phyloP scores from a whole-genome alignment of 2,113 vertebrate genomes.

The Amphiprion percula region DNA sequence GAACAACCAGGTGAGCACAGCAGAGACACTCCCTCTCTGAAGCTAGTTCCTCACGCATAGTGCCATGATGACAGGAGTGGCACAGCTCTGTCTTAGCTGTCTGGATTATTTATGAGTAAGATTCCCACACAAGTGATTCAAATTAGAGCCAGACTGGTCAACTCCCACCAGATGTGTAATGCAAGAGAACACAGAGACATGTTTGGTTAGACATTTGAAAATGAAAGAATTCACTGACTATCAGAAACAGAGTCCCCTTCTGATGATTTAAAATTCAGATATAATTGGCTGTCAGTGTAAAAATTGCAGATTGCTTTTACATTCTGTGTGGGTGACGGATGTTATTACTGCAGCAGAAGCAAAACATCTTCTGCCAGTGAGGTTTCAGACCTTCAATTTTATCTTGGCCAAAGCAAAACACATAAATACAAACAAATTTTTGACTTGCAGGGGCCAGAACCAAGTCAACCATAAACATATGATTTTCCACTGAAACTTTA shows the following conservation, averaged over 20 bases:
- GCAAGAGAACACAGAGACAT: constrained; percentile 28
- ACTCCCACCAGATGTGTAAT: constrained; percentile 49
- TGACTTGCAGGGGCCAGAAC: constrained; percentile 30
- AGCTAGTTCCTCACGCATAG: constrained; percentile 39
- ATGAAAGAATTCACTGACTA: constrained; percentile 6
- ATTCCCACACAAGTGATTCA: constrained; percentile 63
- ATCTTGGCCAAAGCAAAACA: constrained; percentile 12
- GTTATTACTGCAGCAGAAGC: constrained; percentile 46
- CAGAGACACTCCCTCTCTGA: constrained; percentile 52
- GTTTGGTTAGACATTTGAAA: constrained; percentile 26
- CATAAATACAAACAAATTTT: constrained; percentile 53
- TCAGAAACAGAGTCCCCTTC: constrained; percentile 24
- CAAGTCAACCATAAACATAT: constrained; percentile 44
- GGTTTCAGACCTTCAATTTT: constrained; percentile 34
- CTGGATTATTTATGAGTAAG: constrained; percentile 72
- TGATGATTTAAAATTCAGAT: constrained; percentile 33
- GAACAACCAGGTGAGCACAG: constrained; percentile 48
- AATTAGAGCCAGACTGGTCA: constrained; percentile 42
- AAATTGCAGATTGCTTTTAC: constrained; percentile 10
- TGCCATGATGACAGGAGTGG: constrained; percentile 41
- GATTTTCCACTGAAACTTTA: background rate
- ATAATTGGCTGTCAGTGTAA: constrained; percentile 22
- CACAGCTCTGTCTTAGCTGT: constrained; percentile 49
- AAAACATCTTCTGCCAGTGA: constrained; percentile 48
- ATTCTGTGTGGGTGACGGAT: constrained; percentile 34